Percentiles rank a stretch among this genome's conserved stretches.
phyloP scores from a whole-genome alignment of 1,140 invertebrate species.

The Proales similis region DNA sequence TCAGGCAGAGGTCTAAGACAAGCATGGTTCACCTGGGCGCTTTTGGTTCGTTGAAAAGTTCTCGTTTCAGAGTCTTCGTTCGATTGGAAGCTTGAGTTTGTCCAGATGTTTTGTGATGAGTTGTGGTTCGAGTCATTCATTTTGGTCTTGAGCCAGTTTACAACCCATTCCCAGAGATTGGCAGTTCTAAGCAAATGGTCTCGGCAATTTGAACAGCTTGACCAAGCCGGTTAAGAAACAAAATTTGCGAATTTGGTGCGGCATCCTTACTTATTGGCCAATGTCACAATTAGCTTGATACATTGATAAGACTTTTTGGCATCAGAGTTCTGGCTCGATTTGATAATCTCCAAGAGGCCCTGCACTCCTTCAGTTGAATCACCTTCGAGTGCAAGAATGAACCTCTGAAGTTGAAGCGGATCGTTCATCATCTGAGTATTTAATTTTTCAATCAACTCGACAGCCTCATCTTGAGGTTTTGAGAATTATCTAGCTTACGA shows the following conservation, averaged over 20 bases:
- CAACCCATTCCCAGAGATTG: slow-evolving; percentile 56
- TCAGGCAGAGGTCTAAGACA: too few relatives aligned
- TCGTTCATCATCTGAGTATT: slow-evolving; percentile 42
- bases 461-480: slow-evolving; percentile 40
- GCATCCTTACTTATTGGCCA: slow-evolving; percentile 48
- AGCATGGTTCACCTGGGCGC: slow-evolving; percentile 52
- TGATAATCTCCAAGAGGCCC: slow-evolving; percentile 6
- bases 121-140: slow-evolving; percentile 39
- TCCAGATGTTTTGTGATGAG: slow-evolving; percentile 44
- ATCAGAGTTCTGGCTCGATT: background rate
- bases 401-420: background rate
- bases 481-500: slow-evolving; percentile 3
- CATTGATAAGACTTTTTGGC: slow-evolving; percentile 51
- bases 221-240: background rate
- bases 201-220: slow-evolving; percentile 43
- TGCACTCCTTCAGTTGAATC: background rate
- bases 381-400: background rate
- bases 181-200: slow-evolving; percentile 54
- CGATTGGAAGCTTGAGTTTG: slow-evolving; percentile 43
- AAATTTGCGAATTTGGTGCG: slow-evolving; percentile 34
- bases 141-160: slow-evolving; percentile 56
- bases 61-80: slow-evolving; percentile 56
- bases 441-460: slow-evolving; percentile 41
- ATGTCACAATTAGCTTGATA: slow-evolving; percentile 55
- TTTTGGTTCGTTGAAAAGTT: slow-evolving; percentile 56